These are phyloP conservation scores for Chesias legatella DNA, from an alignment of 2,888 invertebrate genomes.

Conservation along the genomic window DNA sequence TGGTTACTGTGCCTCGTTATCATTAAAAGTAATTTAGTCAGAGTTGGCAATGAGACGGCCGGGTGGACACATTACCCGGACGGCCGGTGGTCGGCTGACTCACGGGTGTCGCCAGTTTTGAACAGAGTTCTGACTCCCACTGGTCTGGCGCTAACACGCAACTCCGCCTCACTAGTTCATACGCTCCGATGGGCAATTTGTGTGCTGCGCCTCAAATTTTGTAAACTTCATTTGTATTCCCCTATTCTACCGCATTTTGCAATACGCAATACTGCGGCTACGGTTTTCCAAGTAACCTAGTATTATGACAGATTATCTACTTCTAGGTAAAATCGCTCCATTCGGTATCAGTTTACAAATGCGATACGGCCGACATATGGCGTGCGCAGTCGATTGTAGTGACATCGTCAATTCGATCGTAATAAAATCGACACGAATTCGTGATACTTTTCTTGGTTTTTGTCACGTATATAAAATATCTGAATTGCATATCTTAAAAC, in stretches of 20 bases:
- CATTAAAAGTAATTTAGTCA: constrained; percentile 39
- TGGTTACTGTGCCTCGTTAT: constrained; percentile 8
- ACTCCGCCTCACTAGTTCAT: constrained; percentile 65
- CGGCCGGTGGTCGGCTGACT: constrained; percentile 50
- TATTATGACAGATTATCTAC: constrained; percentile 29
- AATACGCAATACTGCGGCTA: neutral
- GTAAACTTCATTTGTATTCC: constrained; percentile 35
- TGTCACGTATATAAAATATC: neutral
- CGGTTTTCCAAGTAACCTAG: constrained; percentile 11
- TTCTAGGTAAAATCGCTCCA: constrained; percentile 49
- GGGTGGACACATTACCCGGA: constrained; percentile 51
- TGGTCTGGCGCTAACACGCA: constrained; percentile 65
- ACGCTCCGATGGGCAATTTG: constrained; percentile 61
- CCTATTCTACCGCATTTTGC: constrained; percentile 11
- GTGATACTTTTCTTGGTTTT: constrained; percentile 30
- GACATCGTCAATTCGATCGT: constrained; percentile 61
- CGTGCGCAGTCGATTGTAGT: constrained; percentile 58
- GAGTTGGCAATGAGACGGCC: constrained; percentile 32
- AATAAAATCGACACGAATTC: constrained; percentile 51
- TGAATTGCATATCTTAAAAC: too few species aligned
- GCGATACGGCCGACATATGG: constrained; percentile 56
- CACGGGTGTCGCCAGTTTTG: constrained; percentile 56
- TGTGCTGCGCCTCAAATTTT: constrained; percentile 53
- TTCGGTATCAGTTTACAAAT: constrained; percentile 59
- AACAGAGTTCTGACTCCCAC: constrained; percentile 53